Percentiles rank a stretch among this genome's conserved stretches.
phyloP scores from a whole-genome alignment of 2,888 invertebrate species.

The Lymantria dispar region DNA sequence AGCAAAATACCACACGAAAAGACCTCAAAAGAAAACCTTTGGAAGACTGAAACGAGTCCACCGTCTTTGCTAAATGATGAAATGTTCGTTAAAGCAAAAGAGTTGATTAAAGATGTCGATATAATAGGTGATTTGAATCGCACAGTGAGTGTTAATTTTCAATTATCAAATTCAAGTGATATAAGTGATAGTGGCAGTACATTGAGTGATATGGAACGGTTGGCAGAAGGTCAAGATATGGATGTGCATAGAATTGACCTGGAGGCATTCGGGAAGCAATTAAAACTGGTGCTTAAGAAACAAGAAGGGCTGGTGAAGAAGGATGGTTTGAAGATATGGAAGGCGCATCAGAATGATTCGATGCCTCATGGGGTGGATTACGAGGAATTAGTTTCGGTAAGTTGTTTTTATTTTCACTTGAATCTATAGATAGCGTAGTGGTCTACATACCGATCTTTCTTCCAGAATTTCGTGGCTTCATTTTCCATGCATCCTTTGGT shows the following conservation, averaged over 20 bases:
- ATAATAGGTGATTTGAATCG: conserved; percentile 70
- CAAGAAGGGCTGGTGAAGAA: conserved; percentile 90
- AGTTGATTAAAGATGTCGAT: conserved; percentile 66
- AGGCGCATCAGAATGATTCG: conserved; percentile 88
- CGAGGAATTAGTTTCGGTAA: conserved; percentile 88
- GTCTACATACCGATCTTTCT: no score
- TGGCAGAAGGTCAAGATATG: conserved; percentile 62
- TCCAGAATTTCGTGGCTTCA: no score
- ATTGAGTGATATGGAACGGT: conserved; percentile 55
- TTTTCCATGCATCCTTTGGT: no score
- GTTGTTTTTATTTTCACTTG: conserved; percentile 41
- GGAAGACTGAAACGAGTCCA: conserved; percentile 57
- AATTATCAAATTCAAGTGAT: conserved; percentile 69
- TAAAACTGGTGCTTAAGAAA: conserved; percentile 88
- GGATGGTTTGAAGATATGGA: conserved; percentile 91
- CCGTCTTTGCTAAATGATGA: conserved; percentile 71
- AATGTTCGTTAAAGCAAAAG: conserved; percentile 66
- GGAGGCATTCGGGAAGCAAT: conserved; percentile 89
- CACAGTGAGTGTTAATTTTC: conserved; percentile 69
- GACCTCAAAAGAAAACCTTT: conserved; percentile 38
- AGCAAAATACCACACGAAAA: conserved; percentile 69
- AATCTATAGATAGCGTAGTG: no score
- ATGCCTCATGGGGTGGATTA: conserved; percentile 91
- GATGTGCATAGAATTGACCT: conserved; percentile 86
- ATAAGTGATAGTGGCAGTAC: conserved; percentile 47